Percentiles rank a stretch among this genome's conserved stretches.
Conservation (phyloP, 1,140 invertebrate genomes). For the Uloborus diversus region DNA sequence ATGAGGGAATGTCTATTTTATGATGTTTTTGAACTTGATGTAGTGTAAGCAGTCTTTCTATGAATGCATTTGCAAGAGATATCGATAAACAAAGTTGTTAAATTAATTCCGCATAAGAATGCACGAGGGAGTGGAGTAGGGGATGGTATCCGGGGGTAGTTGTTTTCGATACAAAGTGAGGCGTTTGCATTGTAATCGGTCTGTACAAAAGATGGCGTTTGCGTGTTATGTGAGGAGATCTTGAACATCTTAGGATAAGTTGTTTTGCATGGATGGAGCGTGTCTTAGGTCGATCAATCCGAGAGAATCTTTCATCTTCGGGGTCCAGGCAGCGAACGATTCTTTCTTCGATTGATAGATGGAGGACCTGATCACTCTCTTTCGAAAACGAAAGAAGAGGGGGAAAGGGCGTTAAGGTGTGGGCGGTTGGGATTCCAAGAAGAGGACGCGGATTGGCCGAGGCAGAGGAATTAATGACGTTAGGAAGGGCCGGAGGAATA, state of each 20-base stretch:
- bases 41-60: neutral
- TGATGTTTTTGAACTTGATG: no score
- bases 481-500: conserved; percentile 47
- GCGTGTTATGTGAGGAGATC: neutral
- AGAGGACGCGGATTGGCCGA: conserved; percentile 37
- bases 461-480: conserved; percentile 49
- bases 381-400: conserved; percentile 38
- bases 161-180: no score
- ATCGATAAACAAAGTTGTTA: conserved; percentile 28
- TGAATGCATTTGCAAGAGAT: neutral
- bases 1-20: no score
- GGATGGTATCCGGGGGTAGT: neutral
- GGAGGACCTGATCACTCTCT: conserved; percentile 12
- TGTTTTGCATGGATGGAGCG: conserved; percentile 26
- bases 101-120: conserved; percentile 23
- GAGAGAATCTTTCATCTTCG: conserved; percentile 17
- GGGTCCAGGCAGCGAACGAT: conserved; percentile 23
- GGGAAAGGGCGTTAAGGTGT: conserved; percentile 18
- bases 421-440: conserved; percentile 48
- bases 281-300: conserved; percentile 16
- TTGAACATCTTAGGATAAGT: neutral
- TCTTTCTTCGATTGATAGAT: conserved; percentile 51
- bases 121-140: neutral
- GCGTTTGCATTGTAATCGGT: conserved; percentile 15
- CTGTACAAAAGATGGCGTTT: neutral